Evolutionary conservation across 2,888 invertebrate species (phyloP), one percentile per base, ranked within the genome.

Genomic region (Drosophila kanekoi): DNA sequence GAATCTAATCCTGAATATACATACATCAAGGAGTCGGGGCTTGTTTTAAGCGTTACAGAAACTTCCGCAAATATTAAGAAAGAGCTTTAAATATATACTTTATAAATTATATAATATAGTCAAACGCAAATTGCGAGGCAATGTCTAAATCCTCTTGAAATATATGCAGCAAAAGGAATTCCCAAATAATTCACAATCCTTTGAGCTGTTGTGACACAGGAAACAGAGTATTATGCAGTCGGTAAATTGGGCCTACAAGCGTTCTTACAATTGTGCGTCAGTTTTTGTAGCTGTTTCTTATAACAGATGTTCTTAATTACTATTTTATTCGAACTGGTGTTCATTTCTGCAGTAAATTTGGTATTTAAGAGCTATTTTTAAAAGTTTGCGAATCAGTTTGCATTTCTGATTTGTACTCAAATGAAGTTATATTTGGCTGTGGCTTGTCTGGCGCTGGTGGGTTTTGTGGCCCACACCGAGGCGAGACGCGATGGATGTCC

Each of bases 281-380:
- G 1, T 1, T 57, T 47, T 14, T 38, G 2, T 20, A 6, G 28
- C 4, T 23, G 16, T n/a, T 44, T 18, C 4, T 10, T 3, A 3
- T 37, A 66, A 35, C 67, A 65, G 18, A 28, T 48, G 44, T 52
- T n/a, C 2, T n/a, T 14, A 16, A 16, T 43, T 47, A 3, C n/a
- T 33, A 32, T 52, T 4, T 16, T 14, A 18, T 43, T 20, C 2
- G 3, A 4, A 4, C 8, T 41, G 23, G 6, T 3, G 2, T 2
- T 14, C 10, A 37, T 20, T 40, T 13, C 2, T 16, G 9, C 18
- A 18, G 18, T 18, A 18, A 18, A 18, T 18, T 44, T 16, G 8
- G 20, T 70, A 70, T 70, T 58, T 47, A 72, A 59, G 23, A 13
- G 4, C 4, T 3, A 23, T 10, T n/a, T 16, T n/a, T 10, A 3